phyloP scores from a whole-genome alignment of 2,113 vertebrate genomes.

The Chaetura pelagica region DNA sequence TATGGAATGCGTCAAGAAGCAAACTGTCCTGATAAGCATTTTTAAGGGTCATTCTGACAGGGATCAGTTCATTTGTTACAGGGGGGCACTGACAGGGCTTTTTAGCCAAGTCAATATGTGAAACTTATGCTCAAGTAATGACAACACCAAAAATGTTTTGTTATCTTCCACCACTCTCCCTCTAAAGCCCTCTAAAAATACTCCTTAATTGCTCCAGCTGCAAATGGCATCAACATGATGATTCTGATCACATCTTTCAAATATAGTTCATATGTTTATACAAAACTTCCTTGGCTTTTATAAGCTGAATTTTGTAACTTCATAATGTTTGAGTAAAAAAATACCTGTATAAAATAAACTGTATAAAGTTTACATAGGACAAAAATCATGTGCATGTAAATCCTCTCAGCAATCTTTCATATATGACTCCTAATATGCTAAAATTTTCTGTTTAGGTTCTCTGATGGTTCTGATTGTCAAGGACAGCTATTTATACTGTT shows the following conservation, averaged over 20 bases:
- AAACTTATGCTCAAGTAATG: not conserved
- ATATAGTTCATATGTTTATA: not conserved
- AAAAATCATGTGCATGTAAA: not conserved
- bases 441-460: not conserved
- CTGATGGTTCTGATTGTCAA: not conserved
- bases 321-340: not conserved
- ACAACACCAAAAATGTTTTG: not conserved
- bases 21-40: not conserved
- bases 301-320: not conserved
- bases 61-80: not conserved
- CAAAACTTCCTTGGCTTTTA: not conserved
- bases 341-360: not conserved
- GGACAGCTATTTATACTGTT: not conserved
- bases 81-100: not conserved
- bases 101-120: accelerated
- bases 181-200: not conserved
- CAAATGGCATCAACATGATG: not conserved
- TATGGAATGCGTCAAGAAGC: not conserved
- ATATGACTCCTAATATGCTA: not conserved
- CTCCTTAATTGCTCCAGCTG: not conserved
- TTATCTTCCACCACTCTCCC: not conserved
- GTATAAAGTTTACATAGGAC: not conserved
- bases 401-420: not conserved
- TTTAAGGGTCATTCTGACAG: not conserved
- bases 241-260: not conserved